Conservation (phyloP, 2,113 vertebrate species). For the Hystrix brachyura region DNA sequence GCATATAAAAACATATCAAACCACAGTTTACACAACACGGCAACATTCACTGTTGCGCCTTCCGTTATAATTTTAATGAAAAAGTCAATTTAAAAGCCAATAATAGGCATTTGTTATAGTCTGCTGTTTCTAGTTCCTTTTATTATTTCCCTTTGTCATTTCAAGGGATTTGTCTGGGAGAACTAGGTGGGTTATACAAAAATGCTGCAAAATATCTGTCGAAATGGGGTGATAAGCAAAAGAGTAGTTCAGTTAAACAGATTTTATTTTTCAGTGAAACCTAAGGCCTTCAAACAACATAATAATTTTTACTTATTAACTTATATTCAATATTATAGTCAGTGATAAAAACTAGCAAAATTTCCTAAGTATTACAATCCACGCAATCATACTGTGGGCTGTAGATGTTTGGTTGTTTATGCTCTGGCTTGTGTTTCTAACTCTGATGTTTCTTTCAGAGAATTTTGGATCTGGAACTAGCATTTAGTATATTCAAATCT, state of each 20-base stretch:
- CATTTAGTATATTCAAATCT: not conserved
- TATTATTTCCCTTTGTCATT: not conserved
- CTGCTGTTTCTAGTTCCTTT: not conserved
- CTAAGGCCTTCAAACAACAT: not conserved
- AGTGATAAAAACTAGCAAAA: not conserved
- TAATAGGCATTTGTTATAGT: not conserved
- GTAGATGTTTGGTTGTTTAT: not conserved
- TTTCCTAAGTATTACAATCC: not conserved
- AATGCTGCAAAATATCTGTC: not conserved
- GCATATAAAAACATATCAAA: not conserved
- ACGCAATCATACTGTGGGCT: not conserved
- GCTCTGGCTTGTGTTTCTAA: not conserved
- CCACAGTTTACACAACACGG: not conserved
- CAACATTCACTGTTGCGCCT: not conserved
- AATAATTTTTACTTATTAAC: not conserved
- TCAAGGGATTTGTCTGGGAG: not conserved
- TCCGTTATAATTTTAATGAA: not conserved
- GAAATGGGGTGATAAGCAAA: not conserved
- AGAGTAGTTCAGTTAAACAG: not conserved
- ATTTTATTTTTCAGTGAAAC: not conserved
- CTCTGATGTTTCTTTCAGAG: not conserved
- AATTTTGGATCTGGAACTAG: not conserved
- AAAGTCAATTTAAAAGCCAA: not conserved
- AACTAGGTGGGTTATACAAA: not conserved
- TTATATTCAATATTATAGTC: not conserved